phyloP scores from a whole-genome alignment of 1,140 invertebrate genomes.

The Sminthurides bifidus region DNA sequence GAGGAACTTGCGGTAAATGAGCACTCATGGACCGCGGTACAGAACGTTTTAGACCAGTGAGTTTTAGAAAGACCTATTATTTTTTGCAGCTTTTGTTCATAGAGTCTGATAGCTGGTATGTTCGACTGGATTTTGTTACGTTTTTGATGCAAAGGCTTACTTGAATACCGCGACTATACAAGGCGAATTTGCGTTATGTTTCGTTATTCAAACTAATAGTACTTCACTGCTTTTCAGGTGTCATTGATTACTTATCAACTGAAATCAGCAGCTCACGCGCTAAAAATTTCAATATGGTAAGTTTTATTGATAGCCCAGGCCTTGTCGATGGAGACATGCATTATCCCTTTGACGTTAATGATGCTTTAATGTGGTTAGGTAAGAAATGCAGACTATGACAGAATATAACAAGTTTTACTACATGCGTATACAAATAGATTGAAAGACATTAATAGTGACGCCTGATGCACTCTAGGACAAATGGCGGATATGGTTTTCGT shows the following conservation, averaged over 20 bases:
- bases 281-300: slow-evolving; percentile 49
- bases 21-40: no score
- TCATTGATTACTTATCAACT: slow-evolving; percentile 46
- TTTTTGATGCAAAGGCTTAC: no score
- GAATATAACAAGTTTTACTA: no score
- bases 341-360: slow-evolving; percentile 53
- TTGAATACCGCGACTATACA: not conserved
- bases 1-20: no score
- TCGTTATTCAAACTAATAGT: no score
- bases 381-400: slow-evolving; percentile 23
- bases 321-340: slow-evolving; percentile 54
- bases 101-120: no score
- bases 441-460: not conserved
- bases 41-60: no score
- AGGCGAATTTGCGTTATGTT: slow-evolving; percentile 7
- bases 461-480: slow-evolving; percentile 37
- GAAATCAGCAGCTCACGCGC: slow-evolving; percentile 50
- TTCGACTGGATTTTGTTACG: no score
- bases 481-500: slow-evolving; percentile 50
- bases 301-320: slow-evolving; percentile 52
- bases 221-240: slow-evolving; percentile 40
- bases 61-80: no score
- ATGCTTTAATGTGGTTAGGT: slow-evolving; percentile 48
- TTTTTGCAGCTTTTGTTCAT: no score
- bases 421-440: no score